phyloP scores from a whole-genome alignment of 2,888 invertebrate genomes.

The Drosophila demipolita region DNA sequence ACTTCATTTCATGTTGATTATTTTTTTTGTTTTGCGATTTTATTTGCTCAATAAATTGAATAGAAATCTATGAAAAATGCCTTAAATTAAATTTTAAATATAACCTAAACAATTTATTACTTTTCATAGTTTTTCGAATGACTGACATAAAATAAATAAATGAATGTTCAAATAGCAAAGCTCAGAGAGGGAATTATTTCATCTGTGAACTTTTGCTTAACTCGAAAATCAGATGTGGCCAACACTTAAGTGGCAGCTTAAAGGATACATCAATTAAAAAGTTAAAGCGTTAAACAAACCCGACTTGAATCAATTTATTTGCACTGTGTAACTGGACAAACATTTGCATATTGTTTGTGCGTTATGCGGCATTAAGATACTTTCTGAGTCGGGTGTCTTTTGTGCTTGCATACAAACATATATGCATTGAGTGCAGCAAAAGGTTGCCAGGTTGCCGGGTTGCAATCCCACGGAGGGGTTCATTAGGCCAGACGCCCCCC shows the following conservation, averaged over 20 bases:
- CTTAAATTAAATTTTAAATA: background rate
- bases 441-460: background rate
- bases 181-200: background rate
- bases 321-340: background rate
- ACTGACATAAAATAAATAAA: background rate
- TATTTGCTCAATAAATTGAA: background rate
- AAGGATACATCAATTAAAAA: background rate
- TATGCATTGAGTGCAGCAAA: constrained; percentile 8
- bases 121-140: background rate
- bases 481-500: constrained; percentile 23
- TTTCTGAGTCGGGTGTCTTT: background rate
- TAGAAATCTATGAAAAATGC: accelerated
- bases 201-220: background rate
- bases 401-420: background rate
- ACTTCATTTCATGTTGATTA: background rate
- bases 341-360: background rate
- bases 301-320: background rate
- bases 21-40: background rate
- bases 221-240: background rate
- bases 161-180: background rate
- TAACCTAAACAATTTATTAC: background rate
- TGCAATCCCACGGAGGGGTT: constrained; percentile 19
- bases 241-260: background rate
- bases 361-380: background rate
- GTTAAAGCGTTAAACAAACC: background rate